Evolutionary conservation across 2,888 invertebrate genomes (phyloP).

Genomic region (Aphodius sticticus): DNA sequence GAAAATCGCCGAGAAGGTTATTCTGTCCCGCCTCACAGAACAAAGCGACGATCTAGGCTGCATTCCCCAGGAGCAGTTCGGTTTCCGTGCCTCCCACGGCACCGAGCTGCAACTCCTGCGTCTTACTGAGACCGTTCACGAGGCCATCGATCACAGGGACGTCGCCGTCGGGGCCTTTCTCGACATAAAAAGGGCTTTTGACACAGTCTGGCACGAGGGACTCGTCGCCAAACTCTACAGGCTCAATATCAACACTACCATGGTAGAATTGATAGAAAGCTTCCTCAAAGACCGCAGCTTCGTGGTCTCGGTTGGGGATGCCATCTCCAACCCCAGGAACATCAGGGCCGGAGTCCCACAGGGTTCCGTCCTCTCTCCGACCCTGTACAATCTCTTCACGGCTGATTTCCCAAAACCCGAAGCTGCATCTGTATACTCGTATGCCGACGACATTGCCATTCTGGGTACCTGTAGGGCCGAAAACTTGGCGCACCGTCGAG

Average conservation of each 20-base stretch:
- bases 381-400: conserved; percentile 15
- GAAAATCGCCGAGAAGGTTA: conserved; percentile 15
- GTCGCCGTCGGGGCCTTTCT: not conserved
- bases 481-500: not conserved
- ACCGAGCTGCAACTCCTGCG: conserved; percentile 16
- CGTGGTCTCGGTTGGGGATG: not conserved
- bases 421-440: not conserved
- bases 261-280: not conserved
- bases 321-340: not conserved
- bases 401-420: not conserved
- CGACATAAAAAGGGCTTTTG: not conserved
- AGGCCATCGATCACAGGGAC: too few species aligned
- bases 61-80: conserved; percentile 11
- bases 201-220: not conserved
- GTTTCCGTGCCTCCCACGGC: not conserved
- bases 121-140: not conserved
- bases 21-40: not conserved
- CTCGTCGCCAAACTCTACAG: not conserved
- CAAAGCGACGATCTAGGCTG: not conserved
- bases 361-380: conserved; percentile 7
- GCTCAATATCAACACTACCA: not conserved
- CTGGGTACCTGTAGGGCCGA: not conserved
- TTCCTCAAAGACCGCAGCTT: conserved; percentile 6
- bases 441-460: conserved; percentile 18
- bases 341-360: conserved; percentile 20